Base-by-base conservation (phyloP, 1,140 invertebrate genomes). In the Bilobella aurantiaca region DNA sequence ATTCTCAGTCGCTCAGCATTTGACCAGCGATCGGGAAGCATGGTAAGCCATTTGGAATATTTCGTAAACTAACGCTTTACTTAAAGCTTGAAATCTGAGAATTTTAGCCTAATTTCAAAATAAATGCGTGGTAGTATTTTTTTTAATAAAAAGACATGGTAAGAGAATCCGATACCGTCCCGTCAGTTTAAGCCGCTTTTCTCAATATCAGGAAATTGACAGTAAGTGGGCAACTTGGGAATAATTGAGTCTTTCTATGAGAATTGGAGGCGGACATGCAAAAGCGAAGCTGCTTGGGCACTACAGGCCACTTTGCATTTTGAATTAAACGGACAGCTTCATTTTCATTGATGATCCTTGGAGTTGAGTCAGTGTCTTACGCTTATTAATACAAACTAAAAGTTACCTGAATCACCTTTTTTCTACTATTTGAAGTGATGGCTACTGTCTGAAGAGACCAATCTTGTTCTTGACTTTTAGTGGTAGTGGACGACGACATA, bases 1-100 rank as follows among this genome's bases (percentile, higher is more conserved):
- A 78, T 93, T 87, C 81, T 91, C 90, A 34, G 86, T 93, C 18
- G 90, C 91, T 56, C 84, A 91, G 78, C 91, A 93, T 77, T 80
- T 85, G 70, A 82, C 83, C 68, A 69, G 81, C 23, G 75, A 79
- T 30, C 78, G 80, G 42, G 74, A 74, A 21, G 53, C 47, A 57
- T 73, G 71, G 71, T 73, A 70, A 63, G 69, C 46, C 49, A 53
- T 5, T 53, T 53, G 25, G 5, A 5, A 53, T 23, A 53, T 14
- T 53, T 16, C 8, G n/a, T 42, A 42, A 42, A 12, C n/a, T 12
- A 42, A 42, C n/a, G n/a, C 8, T 42, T 12, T 12, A 42, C n/a
- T 8, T 42, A 42, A 42, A 12, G 37, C 8, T n/a, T n/a, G 37
- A 8, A 12, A 12, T 42, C 8, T 8, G 8, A 42, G n/a, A 8